Evolutionary conservation across 1,140 invertebrate genomes (phyloP).

Genomic region (Diachasma alloeum): DNA sequence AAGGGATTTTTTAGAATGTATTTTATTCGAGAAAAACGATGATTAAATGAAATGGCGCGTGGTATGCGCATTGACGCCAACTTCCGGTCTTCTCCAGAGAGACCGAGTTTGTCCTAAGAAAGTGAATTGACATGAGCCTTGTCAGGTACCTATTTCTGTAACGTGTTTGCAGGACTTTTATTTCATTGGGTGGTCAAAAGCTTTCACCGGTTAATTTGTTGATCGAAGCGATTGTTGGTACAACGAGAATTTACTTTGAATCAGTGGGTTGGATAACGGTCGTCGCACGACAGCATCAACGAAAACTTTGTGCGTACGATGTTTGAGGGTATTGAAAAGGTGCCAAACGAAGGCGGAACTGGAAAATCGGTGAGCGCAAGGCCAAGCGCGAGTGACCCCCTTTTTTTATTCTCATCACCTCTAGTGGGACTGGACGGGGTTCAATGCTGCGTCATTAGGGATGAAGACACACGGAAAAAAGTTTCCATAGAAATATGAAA

Average conservation of each 20-base stretch:
- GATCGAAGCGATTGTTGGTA: neutral
- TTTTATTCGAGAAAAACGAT: neutral
- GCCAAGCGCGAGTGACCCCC: constrained; percentile 2
- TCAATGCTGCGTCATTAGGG: too few species aligned
- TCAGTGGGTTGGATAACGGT: constrained; percentile 51
- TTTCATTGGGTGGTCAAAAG: constrained; percentile 25
- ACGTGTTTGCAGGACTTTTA: neutral
- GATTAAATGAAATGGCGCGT: neutral
- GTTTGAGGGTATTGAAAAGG: constrained; percentile 24
- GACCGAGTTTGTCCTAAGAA: constrained; percentile 34
- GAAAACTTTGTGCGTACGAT: constrained; percentile 35
- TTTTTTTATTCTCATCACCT: neutral
- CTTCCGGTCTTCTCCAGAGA: neutral
- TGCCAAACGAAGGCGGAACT: constrained; percentile 28
- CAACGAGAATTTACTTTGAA: constrained; percentile 6
- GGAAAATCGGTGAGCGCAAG: constrained; percentile 23
- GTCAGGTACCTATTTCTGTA: constrained; percentile 27
- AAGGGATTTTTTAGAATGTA: neutral
- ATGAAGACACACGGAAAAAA: too few species aligned
- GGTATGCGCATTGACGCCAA: neutral
- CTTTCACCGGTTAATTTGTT: constrained; percentile 51
- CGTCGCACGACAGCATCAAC: constrained; percentile 34
- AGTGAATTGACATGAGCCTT: constrained; percentile 43
- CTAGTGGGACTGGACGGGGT: too few species aligned
- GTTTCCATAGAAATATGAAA: too few species aligned